Conservation (phyloP, 1,140 invertebrate species). For the Elysia chlorotica region DNA sequence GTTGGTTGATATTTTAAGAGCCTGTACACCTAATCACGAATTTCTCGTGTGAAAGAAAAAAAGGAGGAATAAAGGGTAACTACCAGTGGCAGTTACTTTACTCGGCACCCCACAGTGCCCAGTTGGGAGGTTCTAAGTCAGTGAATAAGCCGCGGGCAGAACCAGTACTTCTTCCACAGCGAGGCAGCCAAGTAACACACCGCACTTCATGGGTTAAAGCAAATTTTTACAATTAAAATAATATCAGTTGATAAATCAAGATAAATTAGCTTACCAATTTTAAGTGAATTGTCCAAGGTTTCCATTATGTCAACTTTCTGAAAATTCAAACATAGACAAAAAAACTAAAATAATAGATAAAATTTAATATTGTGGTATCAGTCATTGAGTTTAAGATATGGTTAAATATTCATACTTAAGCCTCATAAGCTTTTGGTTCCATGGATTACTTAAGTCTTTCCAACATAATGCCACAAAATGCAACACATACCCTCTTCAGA, state of each 20-base stretch:
- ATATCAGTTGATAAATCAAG: neutral
- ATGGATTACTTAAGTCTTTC: no score
- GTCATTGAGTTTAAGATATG: no score
- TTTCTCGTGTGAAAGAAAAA: no score
- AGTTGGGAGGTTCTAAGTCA: neutral
- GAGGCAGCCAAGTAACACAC: neutral
- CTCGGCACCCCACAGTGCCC: neutral
- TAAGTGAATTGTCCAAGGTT: slow-evolving; percentile 42
- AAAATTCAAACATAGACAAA: slow-evolving; percentile 18
- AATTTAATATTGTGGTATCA: no score
- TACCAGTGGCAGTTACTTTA: neutral
- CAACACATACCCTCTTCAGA: no score
- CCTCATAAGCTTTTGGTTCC: no score
- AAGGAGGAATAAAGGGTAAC: no score
- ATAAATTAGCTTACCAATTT: slow-evolving; percentile 57
- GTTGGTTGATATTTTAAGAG: no score
- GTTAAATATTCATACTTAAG: no score
- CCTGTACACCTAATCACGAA: no score
- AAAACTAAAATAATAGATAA: slow-evolving; percentile 4
- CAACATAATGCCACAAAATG: no score
- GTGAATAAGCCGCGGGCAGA: neutral
- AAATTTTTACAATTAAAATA: neutral
- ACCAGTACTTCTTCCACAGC: neutral
- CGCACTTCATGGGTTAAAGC: neutral
- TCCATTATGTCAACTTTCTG: slow-evolving; percentile 56